Percentiles rank a stretch among this genome's conserved stretches.
Evolutionary conservation across 2,888 invertebrate species (phyloP).

Genomic region (Byasa hedistus): DNA sequence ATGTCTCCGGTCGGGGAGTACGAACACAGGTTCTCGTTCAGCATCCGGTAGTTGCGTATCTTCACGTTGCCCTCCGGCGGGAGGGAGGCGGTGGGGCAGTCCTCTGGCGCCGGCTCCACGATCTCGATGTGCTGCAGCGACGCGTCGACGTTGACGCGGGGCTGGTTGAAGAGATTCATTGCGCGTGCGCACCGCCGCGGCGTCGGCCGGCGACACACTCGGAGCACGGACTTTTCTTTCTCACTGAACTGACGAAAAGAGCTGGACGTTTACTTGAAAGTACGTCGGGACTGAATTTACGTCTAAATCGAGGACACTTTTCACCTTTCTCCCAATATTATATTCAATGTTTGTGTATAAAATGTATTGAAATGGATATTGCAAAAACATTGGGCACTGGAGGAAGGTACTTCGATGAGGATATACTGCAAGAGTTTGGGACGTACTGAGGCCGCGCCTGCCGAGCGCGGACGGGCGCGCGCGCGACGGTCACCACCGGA

Average conservation of each 20-base stretch:
- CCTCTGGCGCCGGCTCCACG: conserved; percentile 54
- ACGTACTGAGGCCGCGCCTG: too few relatives aligned
- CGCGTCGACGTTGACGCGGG: conserved; percentile 37
- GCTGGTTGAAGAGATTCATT: conserved; percentile 48
- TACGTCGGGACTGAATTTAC: too few relatives aligned
- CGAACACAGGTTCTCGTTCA: conserved; percentile 61
- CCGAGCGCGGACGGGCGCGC: too few relatives aligned
- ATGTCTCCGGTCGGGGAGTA: conserved; percentile 67
- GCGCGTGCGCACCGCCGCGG: conserved; percentile 38
- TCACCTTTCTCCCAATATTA: too few relatives aligned
- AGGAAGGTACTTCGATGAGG: too few relatives aligned
- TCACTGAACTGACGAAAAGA: too few relatives aligned
- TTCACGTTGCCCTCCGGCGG: conserved; percentile 67
- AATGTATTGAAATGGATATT: too few relatives aligned
- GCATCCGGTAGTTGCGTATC: conserved; percentile 59
- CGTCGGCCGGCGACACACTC: conserved; percentile 21
- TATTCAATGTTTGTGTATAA: too few relatives aligned
- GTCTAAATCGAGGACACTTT: too few relatives aligned
- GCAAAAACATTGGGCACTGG: too few relatives aligned
- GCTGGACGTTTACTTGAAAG: background rate
- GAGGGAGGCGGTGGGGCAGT: conserved; percentile 50
- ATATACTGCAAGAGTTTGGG: too few relatives aligned
- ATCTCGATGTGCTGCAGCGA: conserved; percentile 53
- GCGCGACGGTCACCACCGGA: too few relatives aligned
- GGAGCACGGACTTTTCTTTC: background rate